Evolutionary conservation across 2,113 vertebrate genomes (phyloP).

Genomic region (Cephalopterus ornatus): DNA sequence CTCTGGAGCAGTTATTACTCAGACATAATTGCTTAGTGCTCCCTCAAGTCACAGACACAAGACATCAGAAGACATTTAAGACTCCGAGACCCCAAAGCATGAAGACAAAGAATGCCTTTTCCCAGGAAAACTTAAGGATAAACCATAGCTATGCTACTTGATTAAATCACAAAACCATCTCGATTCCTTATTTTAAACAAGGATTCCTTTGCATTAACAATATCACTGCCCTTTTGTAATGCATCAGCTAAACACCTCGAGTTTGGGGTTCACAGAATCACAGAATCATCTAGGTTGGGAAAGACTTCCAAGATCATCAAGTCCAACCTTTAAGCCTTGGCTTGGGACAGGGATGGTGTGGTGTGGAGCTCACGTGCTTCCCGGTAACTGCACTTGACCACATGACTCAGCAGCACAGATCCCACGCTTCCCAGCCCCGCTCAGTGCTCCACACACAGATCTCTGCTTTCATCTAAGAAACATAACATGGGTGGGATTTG

Average conservation of each 20-base stretch:
- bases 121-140: background rate
- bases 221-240: background rate
- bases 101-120: background rate
- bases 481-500: conserved; percentile 30
- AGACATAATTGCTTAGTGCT: background rate
- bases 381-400: background rate
- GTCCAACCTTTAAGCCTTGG: background rate
- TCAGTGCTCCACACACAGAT: background rate
- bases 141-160: background rate
- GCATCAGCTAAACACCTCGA: background rate
- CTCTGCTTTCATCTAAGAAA: conserved; percentile 29
- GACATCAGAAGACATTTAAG: background rate
- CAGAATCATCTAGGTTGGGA: background rate
- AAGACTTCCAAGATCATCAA: background rate
- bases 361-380: background rate
- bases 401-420: conserved; percentile 18
- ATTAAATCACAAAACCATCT: background rate
- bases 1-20: background rate
- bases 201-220: background rate
- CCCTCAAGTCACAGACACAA: background rate
- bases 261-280: background rate
- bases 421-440: background rate
- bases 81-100: background rate
- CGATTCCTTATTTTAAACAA: background rate
- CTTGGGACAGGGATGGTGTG: background rate